Conservation (phyloP, 2,113 vertebrate species). For the Mirza zaza region DNA sequence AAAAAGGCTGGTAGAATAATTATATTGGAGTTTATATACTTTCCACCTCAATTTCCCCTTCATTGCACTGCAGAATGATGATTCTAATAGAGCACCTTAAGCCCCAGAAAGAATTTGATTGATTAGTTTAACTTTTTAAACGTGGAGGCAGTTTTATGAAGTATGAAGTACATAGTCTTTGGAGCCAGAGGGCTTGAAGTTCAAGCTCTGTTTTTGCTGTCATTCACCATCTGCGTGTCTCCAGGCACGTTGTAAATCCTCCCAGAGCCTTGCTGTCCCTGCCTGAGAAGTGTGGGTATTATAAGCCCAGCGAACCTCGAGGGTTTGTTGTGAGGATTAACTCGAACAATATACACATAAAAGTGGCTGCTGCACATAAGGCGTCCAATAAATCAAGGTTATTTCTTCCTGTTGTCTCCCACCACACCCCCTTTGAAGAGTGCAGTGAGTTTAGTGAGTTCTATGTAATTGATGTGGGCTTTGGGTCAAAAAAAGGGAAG, state of each 20-base stretch:
- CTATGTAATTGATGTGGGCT: background rate
- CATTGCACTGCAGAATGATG: background rate
- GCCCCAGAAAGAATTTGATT: background rate
- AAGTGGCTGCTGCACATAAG: background rate
- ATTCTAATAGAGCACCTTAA: background rate
- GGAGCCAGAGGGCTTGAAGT: background rate
- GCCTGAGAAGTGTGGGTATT: background rate
- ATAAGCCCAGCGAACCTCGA: background rate
- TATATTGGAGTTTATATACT: background rate
- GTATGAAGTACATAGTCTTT: background rate
- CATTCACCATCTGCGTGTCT: background rate
- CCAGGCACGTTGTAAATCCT: background rate
- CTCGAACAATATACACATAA: background rate
- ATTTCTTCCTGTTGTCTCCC: background rate
- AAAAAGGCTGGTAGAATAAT: background rate
- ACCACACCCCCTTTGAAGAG: background rate
- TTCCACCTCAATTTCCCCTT: background rate
- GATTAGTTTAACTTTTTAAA: background rate
- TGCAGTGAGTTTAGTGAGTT: background rate
- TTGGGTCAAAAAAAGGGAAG: background rate
- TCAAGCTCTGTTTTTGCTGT: background rate
- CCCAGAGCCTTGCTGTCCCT: background rate
- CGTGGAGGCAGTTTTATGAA: background rate
- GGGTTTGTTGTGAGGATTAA: background rate
- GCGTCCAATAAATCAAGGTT: no score